Base-by-base conservation (phyloP, 1,140 invertebrate species). In the Drosophila pruinosa region DNA sequence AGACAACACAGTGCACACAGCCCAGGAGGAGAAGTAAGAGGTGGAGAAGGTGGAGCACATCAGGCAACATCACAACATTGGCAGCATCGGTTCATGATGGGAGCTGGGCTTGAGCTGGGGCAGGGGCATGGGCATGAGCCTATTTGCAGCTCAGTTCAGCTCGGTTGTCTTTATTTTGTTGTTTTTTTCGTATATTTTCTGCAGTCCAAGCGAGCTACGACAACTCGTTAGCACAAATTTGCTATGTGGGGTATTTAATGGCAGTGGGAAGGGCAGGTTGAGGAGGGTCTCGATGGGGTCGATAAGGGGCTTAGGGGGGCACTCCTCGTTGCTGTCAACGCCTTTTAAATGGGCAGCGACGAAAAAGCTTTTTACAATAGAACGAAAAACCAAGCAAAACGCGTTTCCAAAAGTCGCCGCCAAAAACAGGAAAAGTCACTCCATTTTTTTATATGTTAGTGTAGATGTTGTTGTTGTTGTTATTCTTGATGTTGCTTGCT, bases 201-300 rank as follows among this genome's bases (percentile, higher is more conserved):
- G 43, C 45, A 58, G 76, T 75, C 59, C 26, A 72, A 58, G 61
- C 58, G 78, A 68, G 73, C 80, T 71, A 75, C 81, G 77, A 73
- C 81, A 85, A 85, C 81, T 85, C 81, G 81, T 85, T 85, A 85
- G 81, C 81, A 75, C 77, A 77, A 85, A 85, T 85, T 85, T 85
- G 69, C 57, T 56, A 47, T 63, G 58, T 63, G 58, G 59, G 50
- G 67, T 63, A 53, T 47, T 70, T 70, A 70, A 68, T 59, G 56
- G 24, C 50, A 39, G 48, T 14, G 54, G 10, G 50, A 14, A 3
- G 12, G 26, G 36, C 12, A 36, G 24, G 21, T 1, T 2, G 47
- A 8, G 26, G 2, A 2, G 26, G 26, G 26, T 6, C 14, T 22
- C 34, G 72, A n/a, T 15, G 39, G 21, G 12, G 21, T 36, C 2